Conservation (phyloP, 2,888 invertebrate species). For the Emesis furor region DNA sequence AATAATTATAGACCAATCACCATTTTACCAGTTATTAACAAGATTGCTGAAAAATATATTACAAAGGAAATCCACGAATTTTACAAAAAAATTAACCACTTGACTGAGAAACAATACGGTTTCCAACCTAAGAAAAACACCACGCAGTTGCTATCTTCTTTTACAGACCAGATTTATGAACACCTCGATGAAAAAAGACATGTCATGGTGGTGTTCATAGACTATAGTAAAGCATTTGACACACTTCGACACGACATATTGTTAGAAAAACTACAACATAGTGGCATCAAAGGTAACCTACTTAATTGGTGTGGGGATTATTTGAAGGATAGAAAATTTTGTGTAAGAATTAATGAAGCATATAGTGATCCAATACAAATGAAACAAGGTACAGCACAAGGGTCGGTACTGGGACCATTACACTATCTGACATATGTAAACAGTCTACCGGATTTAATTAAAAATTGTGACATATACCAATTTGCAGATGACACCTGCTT, state of each 20-base stretch:
- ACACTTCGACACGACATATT: conserved; percentile 51
- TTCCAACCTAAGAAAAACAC: conserved; percentile 53
- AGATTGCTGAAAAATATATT: conserved; percentile 56
- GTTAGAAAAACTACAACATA: conserved; percentile 36
- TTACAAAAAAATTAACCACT: conserved; percentile 32
- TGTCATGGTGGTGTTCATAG: conserved; percentile 57
- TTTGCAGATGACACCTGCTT: conserved; percentile 71
- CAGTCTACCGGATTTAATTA: conserved; percentile 27
- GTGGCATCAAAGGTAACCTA: conserved; percentile 60
- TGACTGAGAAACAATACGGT: conserved; percentile 43
- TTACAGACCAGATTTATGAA: conserved; percentile 41
- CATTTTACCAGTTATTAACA: conserved; percentile 47
- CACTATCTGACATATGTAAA: conserved; percentile 64
- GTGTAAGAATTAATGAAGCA: conserved; percentile 41
- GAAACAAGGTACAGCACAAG: conserved; percentile 65
- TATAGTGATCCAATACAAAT: conserved; percentile 37
- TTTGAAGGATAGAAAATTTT: conserved; percentile 41
- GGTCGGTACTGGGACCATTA: conserved; percentile 64
- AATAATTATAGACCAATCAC: conserved; percentile 62
- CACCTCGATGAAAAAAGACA: conserved; percentile 51
- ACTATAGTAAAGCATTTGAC: conserved; percentile 65
- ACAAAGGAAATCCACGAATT: conserved; percentile 33
- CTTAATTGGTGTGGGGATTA: conserved; percentile 58
- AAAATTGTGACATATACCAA: conserved; percentile 49
- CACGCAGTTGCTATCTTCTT: conserved; percentile 54